Evolutionary conservation across 2,113 vertebrate genomes (phyloP).

Genomic region (Xenopus tropicalis): DNA sequence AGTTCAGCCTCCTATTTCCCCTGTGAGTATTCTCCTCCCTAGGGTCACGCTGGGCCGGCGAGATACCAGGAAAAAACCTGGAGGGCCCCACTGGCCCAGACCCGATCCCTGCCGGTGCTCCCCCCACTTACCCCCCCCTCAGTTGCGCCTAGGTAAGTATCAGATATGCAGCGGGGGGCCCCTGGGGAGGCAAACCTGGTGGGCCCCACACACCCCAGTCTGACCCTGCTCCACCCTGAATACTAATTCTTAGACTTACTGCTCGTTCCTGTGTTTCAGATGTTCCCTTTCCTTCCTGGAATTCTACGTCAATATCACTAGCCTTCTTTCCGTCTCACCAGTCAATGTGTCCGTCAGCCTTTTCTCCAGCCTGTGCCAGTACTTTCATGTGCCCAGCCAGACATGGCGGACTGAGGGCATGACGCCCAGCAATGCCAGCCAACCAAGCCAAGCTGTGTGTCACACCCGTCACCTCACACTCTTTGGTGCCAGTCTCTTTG

Average conservation of each 20-base stretch:
- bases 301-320: slow-evolving; percentile 60
- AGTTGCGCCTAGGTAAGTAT: no score
- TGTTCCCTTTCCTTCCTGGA: slow-evolving; percentile 50
- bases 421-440: slow-evolving; percentile 62
- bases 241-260: neutral
- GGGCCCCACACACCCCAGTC: no score
- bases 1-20: slow-evolving; percentile 1
- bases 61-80: no score
- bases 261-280: slow-evolving; percentile 44
- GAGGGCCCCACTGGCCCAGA: no score
- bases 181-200: no score
- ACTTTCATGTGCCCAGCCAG: slow-evolving; percentile 57
- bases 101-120: no score
- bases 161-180: no score
- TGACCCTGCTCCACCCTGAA: no score
- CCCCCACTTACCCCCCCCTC: no score
- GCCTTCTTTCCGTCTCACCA: slow-evolving; percentile 39
- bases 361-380: slow-evolving; percentile 73
- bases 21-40: neutral
- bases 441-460: slow-evolving; percentile 59
- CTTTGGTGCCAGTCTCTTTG: slow-evolving; percentile 76
- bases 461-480: slow-evolving; percentile 71
- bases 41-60: no score
- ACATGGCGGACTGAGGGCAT: slow-evolving; percentile 69
- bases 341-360: slow-evolving; percentile 54